Conservation (phyloP, 2,113 vertebrate genomes). For the Alexandromys fortis region DNA sequence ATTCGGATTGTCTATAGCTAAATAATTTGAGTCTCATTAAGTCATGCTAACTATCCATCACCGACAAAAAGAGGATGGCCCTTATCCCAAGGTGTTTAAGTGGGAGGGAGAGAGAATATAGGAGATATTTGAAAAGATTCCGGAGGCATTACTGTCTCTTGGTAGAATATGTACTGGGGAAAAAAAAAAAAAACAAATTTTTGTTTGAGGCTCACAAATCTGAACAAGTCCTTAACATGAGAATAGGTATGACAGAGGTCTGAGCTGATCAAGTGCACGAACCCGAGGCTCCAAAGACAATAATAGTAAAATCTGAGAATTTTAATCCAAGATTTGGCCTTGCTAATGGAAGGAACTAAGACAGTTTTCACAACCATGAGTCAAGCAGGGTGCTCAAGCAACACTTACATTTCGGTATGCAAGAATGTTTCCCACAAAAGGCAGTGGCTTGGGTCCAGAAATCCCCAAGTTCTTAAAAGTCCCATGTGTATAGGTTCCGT, state of each 20-base stretch:
- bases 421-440: conserved; percentile 86
- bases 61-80: not conserved
- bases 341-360: not conserved
- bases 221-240: not conserved
- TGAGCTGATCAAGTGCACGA: not conserved
- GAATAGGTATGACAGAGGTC: not conserved
- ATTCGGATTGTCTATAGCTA: not conserved
- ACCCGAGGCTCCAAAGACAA: not conserved
- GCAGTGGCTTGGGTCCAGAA: conserved; percentile 87
- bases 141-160: not conserved
- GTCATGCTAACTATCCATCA: not conserved
- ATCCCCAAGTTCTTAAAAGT: conserved; percentile 90
- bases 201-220: not conserved
- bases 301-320: not conserved
- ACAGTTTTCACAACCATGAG: not conserved
- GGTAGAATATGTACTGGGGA: not conserved
- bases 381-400: not conserved
- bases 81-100: not conserved
- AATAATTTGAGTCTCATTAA: not conserved
- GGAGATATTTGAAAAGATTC: not conserved
- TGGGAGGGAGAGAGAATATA: not conserved
- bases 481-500: conserved; percentile 85
- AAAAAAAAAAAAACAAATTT: not conserved
- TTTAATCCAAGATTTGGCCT: not conserved
- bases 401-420: conserved; percentile 80